phyloP scores from a whole-genome alignment of 2,888 invertebrate genomes.

The Lasioglossum villosulum region DNA sequence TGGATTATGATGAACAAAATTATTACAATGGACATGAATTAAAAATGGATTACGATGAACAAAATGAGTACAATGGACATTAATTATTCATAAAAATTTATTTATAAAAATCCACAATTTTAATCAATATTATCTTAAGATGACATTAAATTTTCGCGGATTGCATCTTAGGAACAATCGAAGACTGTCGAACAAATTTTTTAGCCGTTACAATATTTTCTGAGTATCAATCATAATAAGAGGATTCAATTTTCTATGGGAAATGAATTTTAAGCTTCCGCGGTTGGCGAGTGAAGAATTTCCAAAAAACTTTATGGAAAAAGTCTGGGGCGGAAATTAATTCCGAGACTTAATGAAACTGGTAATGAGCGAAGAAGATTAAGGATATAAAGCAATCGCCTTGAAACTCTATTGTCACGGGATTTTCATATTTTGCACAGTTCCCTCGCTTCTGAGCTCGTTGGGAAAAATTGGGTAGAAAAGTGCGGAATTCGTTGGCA shows the following conservation, averaged over 20 bases:
- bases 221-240: constrained; percentile 13
- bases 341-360: constrained; percentile 53
- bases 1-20: too few species aligned
- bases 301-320: constrained; percentile 36
- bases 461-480: neutral
- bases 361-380: constrained; percentile 65
- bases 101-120: too few species aligned
- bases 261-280: constrained; percentile 38
- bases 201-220: neutral
- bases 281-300: neutral
- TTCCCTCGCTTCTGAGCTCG: neutral
- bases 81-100: too few species aligned
- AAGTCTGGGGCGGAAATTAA: constrained; percentile 57
- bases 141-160: neutral
- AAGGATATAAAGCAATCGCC: constrained; percentile 57
- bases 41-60: too few species aligned
- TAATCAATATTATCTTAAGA: neutral
- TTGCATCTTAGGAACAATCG: neutral
- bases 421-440: constrained; percentile 45
- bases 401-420: constrained; percentile 37
- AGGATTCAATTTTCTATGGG: constrained; percentile 20
- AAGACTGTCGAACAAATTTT: neutral
- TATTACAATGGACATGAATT: too few species aligned
- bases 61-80: too few species aligned
- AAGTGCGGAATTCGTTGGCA: neutral